Conservation (phyloP, 2,888 invertebrate species). For the Nephrotoma guestfalica region DNA sequence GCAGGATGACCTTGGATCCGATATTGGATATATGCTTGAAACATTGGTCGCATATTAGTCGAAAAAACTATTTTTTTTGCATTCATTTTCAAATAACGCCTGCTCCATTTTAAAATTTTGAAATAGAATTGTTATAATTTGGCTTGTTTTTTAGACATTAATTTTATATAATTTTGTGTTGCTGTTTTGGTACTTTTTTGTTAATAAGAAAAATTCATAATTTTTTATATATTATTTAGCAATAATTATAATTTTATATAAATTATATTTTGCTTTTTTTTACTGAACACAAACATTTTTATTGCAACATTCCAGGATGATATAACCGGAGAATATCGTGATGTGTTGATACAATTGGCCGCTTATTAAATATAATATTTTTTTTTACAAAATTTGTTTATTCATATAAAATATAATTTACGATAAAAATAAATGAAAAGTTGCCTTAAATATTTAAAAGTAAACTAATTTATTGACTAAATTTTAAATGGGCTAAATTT, state of each 20-base stretch:
- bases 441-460: background rate
- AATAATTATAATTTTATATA: background rate
- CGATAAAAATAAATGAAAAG: background rate
- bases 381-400: background rate
- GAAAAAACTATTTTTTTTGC: background rate
- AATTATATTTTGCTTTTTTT: constrained; percentile 1
- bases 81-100: constrained; percentile 6
- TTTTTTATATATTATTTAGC: background rate
- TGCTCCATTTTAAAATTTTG: background rate
- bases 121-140: background rate
- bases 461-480: background rate
- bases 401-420: background rate
- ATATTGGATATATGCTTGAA: constrained; percentile 49
- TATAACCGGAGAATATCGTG: constrained; percentile 51
- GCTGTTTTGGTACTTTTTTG: background rate
- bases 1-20: constrained; percentile 52
- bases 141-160: background rate
- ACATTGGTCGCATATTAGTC: constrained; percentile 43
- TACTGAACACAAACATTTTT: background rate
- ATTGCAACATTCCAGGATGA: constrained; percentile 40
- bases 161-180: background rate
- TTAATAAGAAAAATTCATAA: background rate
- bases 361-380: constrained; percentile 19
- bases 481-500: background rate
- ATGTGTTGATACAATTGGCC: constrained; percentile 38